phyloP scores from a whole-genome alignment of 2,797 vertebrate genomes.

The Knipowitschia caucasica region DNA sequence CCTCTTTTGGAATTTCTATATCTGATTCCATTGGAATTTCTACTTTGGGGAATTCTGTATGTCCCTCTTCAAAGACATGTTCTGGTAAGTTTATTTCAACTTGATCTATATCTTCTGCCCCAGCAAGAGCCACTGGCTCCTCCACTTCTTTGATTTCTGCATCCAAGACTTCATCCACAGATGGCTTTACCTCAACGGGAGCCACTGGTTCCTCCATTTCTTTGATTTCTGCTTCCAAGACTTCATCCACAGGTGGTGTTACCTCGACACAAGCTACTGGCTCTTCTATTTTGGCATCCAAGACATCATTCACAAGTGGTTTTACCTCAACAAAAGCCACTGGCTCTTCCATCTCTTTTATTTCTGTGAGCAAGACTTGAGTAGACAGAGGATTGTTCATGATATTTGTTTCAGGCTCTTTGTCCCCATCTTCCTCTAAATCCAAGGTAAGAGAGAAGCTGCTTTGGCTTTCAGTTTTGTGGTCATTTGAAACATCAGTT shows the following conservation, averaged over 20 bases:
- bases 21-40: slow-evolving; percentile 14
- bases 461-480: slow-evolving; percentile 60
- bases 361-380: slow-evolving; percentile 10
- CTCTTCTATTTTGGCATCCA: no score
- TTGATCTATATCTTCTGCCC: slow-evolving; percentile 34
- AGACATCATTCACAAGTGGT: no score
- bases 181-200: background rate
- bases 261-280: no score
- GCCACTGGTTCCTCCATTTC: slow-evolving; percentile 17
- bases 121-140: no score
- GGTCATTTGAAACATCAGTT: slow-evolving; percentile 59
- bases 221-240: slow-evolving; percentile 10
- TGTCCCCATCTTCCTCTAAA: slow-evolving; percentile 76
- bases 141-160: no score
- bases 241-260: no score
- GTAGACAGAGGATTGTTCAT: slow-evolving; percentile 30
- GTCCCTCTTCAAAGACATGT: background rate
- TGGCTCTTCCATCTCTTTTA: slow-evolving; percentile 19
- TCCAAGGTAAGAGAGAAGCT: slow-evolving; percentile 88
- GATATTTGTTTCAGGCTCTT: slow-evolving; percentile 15
- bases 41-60: background rate
- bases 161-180: no score
- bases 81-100: slow-evolving; percentile 16
- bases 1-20: slow-evolving; percentile 14
- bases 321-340: background rate